Evolutionary conservation across 2,888 invertebrate species (phyloP), one percentile per base, ranked within the genome.

Genomic region (Dysmachus trigonus): DNA sequence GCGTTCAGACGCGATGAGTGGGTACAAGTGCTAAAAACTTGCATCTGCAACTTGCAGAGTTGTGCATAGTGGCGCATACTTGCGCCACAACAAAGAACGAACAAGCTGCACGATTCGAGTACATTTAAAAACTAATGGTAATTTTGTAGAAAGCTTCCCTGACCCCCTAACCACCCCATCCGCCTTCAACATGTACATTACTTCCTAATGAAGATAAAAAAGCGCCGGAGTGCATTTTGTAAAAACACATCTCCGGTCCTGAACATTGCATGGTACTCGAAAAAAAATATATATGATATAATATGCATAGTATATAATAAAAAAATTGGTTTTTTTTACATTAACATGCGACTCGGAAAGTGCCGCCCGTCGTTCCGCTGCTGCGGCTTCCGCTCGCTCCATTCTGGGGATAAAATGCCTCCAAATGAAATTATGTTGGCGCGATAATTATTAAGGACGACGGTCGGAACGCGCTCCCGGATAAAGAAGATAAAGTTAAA

Each of bases 391-490:
- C n/a, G n/a, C n/a, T n/a, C n/a, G 27, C 27, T 3, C 27, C 3
- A 18, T 62, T 10, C 62, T 27, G 10, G 47, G 18, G n/a, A 8
- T 22, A 62, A 73, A 76, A 76, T 41, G 76, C 38, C 30, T 77
- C 77, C 77, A 47, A 77, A 77, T 77, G 77, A 77, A 77, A 77
- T 77, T 76, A 76, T 76, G 33, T 76, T 8, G 76, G 76, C 35
- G 76, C 76, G 77, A 77, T 77, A 77, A 77, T 77, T 77, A 77
- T 77, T 77, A 77, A 77, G 41, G 77, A 77, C 77, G 77, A 47
- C 27, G 15, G 77, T 41, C 41, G 47, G 22, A 47, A 27, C 27
- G 47, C 77, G n/a, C n/a, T n/a, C n/a, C 47, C 27, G 77, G 47
- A 41, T 77, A 47, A 47, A 47, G 77, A 41, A 47, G 77, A 77